phyloP scores from a whole-genome alignment of 2,888 invertebrate genomes.

The Meiosimyza platycephala region DNA sequence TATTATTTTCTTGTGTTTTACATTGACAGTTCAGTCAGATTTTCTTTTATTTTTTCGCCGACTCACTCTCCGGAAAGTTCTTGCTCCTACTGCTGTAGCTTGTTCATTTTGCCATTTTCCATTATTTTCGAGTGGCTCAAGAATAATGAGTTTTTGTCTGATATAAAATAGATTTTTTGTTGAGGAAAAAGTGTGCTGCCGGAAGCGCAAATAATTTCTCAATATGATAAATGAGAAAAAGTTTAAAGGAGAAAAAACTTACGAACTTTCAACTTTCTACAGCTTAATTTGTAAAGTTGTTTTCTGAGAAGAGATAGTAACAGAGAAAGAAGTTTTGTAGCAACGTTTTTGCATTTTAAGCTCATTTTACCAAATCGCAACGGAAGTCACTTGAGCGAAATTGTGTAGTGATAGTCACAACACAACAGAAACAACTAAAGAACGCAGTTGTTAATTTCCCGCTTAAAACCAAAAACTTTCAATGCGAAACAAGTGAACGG shows the following conservation, averaged over 20 bases:
- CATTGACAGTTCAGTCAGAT: no score
- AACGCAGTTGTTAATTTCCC: slow-evolving; percentile 26
- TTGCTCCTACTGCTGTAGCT: neutral
- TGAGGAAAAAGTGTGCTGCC: slow-evolving; percentile 22
- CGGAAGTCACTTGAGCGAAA: slow-evolving; percentile 19
- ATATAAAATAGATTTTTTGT: slow-evolving; percentile 31
- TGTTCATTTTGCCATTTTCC: slow-evolving; percentile 46
- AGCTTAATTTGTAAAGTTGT: slow-evolving; percentile 30
- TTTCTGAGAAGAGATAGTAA: no score
- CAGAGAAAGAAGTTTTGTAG: neutral
- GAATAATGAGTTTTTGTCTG: slow-evolving; percentile 59
- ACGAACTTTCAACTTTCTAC: slow-evolving; percentile 1
- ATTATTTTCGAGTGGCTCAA: slow-evolving; percentile 57
- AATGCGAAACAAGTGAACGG: slow-evolving; percentile 32
- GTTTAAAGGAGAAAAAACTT: neutral
- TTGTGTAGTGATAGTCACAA: neutral
- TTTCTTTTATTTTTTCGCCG: neutral
- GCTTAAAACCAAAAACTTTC: slow-evolving; percentile 12
- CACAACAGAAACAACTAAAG: slow-evolving; percentile 6
- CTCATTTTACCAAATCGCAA: slow-evolving; percentile 23
- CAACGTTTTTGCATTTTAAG: slow-evolving; percentile 35
- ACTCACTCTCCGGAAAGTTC: neutral
- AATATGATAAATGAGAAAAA: slow-evolving; percentile 13
- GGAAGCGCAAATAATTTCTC: slow-evolving; percentile 31
- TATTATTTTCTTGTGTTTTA: neutral